These are phyloP conservation scores for Emydocephalus ijimae DNA, from an alignment of 2,113 vertebrate genomes.

Conservation along the genomic window DNA sequence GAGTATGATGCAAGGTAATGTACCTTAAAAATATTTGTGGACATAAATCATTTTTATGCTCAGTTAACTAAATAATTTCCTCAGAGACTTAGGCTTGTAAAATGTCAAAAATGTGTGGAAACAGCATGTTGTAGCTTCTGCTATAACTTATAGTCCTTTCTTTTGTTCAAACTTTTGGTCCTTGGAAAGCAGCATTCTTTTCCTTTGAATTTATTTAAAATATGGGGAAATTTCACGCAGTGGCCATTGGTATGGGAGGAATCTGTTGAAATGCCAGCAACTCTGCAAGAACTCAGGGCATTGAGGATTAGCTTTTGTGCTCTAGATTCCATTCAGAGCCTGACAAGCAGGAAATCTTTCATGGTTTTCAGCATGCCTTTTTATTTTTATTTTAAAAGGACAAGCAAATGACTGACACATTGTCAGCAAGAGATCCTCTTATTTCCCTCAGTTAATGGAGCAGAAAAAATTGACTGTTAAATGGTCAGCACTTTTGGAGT, in stretches of 20 bases:
- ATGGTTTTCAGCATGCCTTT: slow-evolving; percentile 1
- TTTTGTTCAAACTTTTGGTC: slow-evolving; percentile 8
- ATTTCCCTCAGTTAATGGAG: slow-evolving; percentile 40
- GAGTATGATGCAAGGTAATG: slow-evolving; percentile 98
- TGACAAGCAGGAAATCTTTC: slow-evolving; percentile 33
- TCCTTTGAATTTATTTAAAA: slow-evolving; percentile 44
- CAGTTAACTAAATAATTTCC: background rate
- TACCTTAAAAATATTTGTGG: background rate
- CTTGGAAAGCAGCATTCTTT: slow-evolving; percentile 51
- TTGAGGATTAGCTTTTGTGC: slow-evolving; percentile 54
- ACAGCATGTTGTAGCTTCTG: background rate
- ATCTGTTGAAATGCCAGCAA: slow-evolving; percentile 53
- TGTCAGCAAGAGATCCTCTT: slow-evolving; percentile 17
- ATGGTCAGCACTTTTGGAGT: slow-evolving; percentile 15
- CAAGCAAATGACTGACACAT: slow-evolving; percentile 14
- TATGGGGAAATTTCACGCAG: slow-evolving; percentile 51
- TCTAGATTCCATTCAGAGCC: slow-evolving; percentile 33
- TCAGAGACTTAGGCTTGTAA: background rate
- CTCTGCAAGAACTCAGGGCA: slow-evolving; percentile 50
- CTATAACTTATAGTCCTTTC: slow-evolving; percentile 22
- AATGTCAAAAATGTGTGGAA: background rate
- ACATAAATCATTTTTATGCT: background rate
- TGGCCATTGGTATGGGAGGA: slow-evolving; percentile 64
- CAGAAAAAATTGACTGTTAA: slow-evolving; percentile 24
- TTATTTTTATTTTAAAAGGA: background rate